Base-by-base conservation (phyloP, 2,113 vertebrate genomes). In the Egretta garzetta region DNA sequence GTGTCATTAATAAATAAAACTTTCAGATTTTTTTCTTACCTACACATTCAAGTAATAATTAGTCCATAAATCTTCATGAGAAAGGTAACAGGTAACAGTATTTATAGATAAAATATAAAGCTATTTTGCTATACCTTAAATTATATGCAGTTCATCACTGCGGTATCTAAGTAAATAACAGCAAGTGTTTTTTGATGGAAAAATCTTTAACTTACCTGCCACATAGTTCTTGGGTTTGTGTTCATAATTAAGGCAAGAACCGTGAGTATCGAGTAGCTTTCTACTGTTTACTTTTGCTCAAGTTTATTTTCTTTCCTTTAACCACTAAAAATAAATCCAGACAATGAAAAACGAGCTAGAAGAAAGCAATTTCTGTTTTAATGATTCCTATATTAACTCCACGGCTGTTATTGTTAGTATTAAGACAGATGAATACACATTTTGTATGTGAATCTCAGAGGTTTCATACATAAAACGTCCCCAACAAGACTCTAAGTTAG, bases 281-380 rank as follows among this genome's bases (percentile, higher is more conserved):
- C 45, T 30, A 35, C 6, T 76, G 28, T 64, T 82, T 66, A 33
- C 19, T 39, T 14, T 80, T 95, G 63, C 18, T 62, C 33, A 35
- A 63, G 8, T n/a, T 7, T 26, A 14, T 88, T 95, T 90, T 53
- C 35, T 86, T 91, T 72, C 47, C 15, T 86, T 63, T 89, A 41
- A 39, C n/a, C 66, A 13, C 79, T 84, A 62, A 84, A 93, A 56
- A 18, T 32, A 77, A 85, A 59, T 79, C 21, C 32, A 63, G 45
- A 47, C 72, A 23, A 95, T 93, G 22, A 91, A 94, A 82, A 91
- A 58, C 39, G 88, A 93, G 12, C 10, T 56, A 53, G 63, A 91
- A 74, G 12, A 59, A 52, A 86, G 12, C 23, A 84, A 72, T 75
- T 91, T 90, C 35, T 74, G 35, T 28, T 59, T 52, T 92, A 91